Conservation (phyloP, 2,797 vertebrate species). For the Mastacembelus armatus region DNA sequence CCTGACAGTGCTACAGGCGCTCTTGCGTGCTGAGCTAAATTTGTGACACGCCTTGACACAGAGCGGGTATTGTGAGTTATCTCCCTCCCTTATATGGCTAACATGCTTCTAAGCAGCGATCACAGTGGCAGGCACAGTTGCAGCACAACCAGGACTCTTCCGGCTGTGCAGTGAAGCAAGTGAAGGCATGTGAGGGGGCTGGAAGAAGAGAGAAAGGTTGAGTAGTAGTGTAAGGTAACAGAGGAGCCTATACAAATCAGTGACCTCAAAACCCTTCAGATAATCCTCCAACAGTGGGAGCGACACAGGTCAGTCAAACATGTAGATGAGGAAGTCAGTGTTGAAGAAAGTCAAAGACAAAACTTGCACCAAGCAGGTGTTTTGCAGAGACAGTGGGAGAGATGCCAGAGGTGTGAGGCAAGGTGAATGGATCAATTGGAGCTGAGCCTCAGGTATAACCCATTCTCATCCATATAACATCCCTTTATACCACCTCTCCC, state of each 20-base stretch:
- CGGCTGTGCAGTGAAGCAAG: conserved; percentile 42
- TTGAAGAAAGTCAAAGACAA: conserved; percentile 46
- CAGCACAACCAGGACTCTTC: conserved; percentile 29
- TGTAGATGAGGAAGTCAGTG: conserved; percentile 53
- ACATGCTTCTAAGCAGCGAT: conserved; percentile 52
- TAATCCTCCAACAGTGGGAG: conserved; percentile 49
- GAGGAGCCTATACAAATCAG: conserved; percentile 32
- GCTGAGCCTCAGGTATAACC: conserved; percentile 64
- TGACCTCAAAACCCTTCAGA: conserved; percentile 41
- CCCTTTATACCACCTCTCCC: conserved; percentile 25
- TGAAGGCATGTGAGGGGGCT: conserved; percentile 18
- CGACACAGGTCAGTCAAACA: conserved; percentile 56
- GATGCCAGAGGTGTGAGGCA: conserved; percentile 49
- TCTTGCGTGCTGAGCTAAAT: conserved; percentile 72
- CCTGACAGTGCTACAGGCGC: conserved; percentile 81
- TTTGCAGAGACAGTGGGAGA: conserved; percentile 50
- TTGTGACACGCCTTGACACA: conserved; percentile 76
- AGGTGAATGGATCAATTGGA: conserved; percentile 73
- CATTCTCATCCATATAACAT: conserved; percentile 67
- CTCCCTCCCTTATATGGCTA: conserved; percentile 66
- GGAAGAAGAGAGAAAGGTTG: conserved; percentile 19
- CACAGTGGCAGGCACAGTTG: conserved; percentile 40
- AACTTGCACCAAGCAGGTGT: conserved; percentile 46
- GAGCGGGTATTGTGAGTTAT: conserved; percentile 73
- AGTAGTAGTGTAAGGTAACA: conserved; percentile 30